These are phyloP conservation scores for Bucco capensis DNA, from an alignment of 2,113 vertebrate genomes.

Conservation along the genomic window DNA sequence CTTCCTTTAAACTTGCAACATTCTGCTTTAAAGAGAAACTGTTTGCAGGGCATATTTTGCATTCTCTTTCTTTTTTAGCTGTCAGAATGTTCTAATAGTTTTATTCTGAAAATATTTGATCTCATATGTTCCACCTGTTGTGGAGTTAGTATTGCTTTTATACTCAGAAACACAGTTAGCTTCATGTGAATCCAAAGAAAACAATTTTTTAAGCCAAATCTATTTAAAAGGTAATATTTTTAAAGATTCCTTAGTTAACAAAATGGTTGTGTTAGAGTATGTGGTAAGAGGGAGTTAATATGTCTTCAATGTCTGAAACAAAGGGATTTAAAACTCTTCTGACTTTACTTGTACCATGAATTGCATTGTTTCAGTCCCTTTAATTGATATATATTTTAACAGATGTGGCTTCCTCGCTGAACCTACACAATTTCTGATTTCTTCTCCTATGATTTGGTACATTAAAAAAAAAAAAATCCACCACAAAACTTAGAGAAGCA, in stretches of 20 bases:
- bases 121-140: slow-evolving; percentile 15
- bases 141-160: not conserved
- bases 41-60: not conserved
- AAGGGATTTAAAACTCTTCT: not conserved
- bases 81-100: not conserved
- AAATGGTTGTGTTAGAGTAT: not conserved
- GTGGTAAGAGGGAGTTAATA: not conserved
- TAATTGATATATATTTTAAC: not conserved
- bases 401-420: not conserved
- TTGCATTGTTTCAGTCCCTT: not conserved
- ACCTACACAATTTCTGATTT: not conserved
- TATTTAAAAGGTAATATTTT: not conserved
- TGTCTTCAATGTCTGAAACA: not conserved
- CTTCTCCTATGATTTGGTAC: not conserved
- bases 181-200: not conserved
- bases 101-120: not conserved
- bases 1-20: not conserved
- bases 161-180: not conserved
- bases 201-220: not conserved
- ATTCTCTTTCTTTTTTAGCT: not conserved
- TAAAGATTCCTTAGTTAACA: not conserved
- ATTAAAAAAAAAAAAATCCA: not conserved
- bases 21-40: not conserved
- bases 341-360: slow-evolving; percentile 3
- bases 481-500: not conserved